A percentile compares a stretch with the other conserved stretches of the same genome.
Evolutionary conservation across 2,113 vertebrate genomes (phyloP).

Genomic region (Eurystomus gularis): DNA sequence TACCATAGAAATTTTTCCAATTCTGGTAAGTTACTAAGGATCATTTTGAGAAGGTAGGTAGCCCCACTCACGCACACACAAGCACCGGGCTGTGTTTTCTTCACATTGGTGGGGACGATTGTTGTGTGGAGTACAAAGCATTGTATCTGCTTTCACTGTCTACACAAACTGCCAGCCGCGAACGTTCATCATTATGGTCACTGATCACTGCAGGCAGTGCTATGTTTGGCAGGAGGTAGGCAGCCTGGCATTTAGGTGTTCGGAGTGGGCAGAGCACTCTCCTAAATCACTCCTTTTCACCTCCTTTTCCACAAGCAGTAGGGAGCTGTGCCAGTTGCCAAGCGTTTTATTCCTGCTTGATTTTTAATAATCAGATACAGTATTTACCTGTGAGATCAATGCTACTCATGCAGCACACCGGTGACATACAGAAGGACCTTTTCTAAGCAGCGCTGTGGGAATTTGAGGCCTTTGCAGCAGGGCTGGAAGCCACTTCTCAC

Average conservation of each 20-base stretch:
- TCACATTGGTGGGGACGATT: neutral
- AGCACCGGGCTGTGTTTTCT: neutral
- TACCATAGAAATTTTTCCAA: slow-evolving; percentile 9
- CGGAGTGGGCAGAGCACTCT: neutral
- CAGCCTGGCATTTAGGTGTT: neutral
- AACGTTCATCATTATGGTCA: rapidly evolving
- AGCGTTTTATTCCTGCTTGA: neutral
- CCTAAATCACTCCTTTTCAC: neutral
- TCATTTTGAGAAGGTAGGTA: neutral
- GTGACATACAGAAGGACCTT: slow-evolving; percentile 70
- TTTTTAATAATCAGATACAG: slow-evolving; percentile 39
- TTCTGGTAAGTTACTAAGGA: neutral
- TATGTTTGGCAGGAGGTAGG: neutral
- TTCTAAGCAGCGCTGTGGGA: slow-evolving; percentile 60
- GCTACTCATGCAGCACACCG: slow-evolving; percentile 19
- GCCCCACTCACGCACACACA: neutral
- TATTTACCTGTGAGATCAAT: slow-evolving; percentile 60
- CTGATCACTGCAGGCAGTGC: neutral
- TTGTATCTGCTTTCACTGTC: neutral
- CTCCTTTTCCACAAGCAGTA: neutral
- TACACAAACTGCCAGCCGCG: rapidly evolving
- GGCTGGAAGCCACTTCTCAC: slow-evolving; percentile 65
- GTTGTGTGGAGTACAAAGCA: neutral
- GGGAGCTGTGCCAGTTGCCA: neutral
- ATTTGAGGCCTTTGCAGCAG: slow-evolving; percentile 68